Evolutionary conservation across 1,140 invertebrate species (phyloP).

Genomic region (Adoxophyes honmai): DNA sequence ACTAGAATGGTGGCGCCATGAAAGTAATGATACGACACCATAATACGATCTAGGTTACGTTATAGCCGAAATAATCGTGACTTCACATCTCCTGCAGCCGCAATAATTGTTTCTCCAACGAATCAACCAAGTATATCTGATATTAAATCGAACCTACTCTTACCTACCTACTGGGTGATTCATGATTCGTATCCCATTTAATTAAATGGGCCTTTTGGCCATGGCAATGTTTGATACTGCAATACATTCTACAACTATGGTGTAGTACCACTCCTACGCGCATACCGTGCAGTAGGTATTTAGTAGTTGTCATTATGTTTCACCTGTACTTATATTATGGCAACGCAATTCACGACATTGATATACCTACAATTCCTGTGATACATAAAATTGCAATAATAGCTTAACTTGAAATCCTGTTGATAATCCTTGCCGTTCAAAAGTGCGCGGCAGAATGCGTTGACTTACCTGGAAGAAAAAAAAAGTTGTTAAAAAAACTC

Average conservation of each 20-base stretch:
- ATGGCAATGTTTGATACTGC: background rate
- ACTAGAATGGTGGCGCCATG: constrained; percentile 17
- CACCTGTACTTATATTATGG: too few relatives aligned
- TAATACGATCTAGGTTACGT: background rate
- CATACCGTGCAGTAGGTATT: background rate
- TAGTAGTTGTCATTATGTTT: constrained; percentile 1
- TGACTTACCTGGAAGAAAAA: too few relatives aligned
- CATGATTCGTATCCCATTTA: background rate
- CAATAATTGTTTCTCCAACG: too few relatives aligned
- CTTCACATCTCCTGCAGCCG: background rate
- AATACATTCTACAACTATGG: constrained; percentile 5
- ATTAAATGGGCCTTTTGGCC: constrained; percentile 1
- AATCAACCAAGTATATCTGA: too few relatives aligned
- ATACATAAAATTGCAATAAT: too few relatives aligned
- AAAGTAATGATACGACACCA: constrained; percentile 7
- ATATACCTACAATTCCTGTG: too few relatives aligned
- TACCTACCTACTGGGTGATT: background rate
- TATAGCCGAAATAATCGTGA: background rate
- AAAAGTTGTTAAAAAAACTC: too few relatives aligned
- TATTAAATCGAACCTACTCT: background rate
- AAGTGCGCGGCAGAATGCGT: too few relatives aligned
- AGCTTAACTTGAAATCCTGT: too few relatives aligned
- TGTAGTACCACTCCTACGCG: constrained; percentile 6
- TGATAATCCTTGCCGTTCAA: too few relatives aligned
- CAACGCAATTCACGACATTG: too few relatives aligned